phyloP scores from a whole-genome alignment of 2,113 vertebrate species.

The Labeo catla region DNA sequence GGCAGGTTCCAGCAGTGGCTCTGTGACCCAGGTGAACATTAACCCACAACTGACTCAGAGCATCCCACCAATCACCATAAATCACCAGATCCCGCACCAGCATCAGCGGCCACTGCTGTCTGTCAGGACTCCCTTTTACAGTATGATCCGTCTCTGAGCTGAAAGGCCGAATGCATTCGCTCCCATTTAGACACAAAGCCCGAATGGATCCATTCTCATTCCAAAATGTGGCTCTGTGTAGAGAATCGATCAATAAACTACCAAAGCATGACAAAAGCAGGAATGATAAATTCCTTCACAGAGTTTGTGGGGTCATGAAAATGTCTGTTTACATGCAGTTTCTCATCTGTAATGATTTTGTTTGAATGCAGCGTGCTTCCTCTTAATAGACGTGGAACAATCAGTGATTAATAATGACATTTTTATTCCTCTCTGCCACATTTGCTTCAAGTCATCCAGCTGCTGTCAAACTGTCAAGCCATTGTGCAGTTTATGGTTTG shows the following conservation, averaged over 20 bases:
- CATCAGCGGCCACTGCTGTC: slow-evolving; percentile 71
- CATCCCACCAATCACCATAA: slow-evolving; percentile 73
- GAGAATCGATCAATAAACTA: slow-evolving; percentile 42
- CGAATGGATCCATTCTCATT: slow-evolving; percentile 42
- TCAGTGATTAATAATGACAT: slow-evolving; percentile 33
- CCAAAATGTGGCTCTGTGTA: slow-evolving; percentile 19
- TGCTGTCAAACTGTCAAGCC: slow-evolving; percentile 20
- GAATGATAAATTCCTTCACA: not conserved
- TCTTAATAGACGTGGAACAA: not conserved
- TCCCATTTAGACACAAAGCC: slow-evolving; percentile 50
- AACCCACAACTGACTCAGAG: slow-evolving; percentile 71
- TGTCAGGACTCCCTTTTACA: slow-evolving; percentile 66
- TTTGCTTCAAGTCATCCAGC: slow-evolving; percentile 4
- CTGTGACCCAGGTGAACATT: slow-evolving; percentile 74
- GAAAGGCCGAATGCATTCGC: slow-evolving; percentile 49
- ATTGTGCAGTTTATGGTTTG: slow-evolving; percentile 24
- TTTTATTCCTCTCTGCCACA: slow-evolving; percentile 38
- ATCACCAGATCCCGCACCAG: slow-evolving; percentile 73
- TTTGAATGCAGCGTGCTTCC: not conserved
- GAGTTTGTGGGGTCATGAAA: slow-evolving; percentile 16
- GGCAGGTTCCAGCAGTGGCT: slow-evolving; percentile 64
- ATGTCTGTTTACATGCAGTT: slow-evolving; percentile 4
- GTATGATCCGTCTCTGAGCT: slow-evolving; percentile 53
- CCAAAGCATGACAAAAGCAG: slow-evolving; percentile 2
- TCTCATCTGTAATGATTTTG: not conserved